These are phyloP conservation scores for Catharus ustulatus DNA, from an alignment of 2,797 vertebrate species.

Conservation along the genomic window DNA sequence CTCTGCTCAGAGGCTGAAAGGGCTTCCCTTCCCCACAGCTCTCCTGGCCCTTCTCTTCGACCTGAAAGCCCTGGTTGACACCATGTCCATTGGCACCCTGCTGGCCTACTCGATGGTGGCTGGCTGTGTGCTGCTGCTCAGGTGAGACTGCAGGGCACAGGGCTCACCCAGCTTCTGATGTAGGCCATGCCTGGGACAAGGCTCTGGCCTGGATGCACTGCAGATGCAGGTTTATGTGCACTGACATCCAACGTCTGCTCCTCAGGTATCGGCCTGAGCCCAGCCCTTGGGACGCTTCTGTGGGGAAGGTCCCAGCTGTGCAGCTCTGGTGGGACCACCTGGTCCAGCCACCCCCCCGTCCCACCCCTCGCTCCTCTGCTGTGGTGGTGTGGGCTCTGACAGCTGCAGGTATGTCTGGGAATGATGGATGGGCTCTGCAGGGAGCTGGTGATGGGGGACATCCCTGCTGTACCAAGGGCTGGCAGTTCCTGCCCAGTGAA, in stretches of 20 bases:
- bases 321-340: slow-evolving; percentile 54
- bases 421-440: accelerated
- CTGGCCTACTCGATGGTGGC: slow-evolving; percentile 89
- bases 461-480: neutral
- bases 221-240: neutral
- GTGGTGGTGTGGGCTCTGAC: slow-evolving; percentile 75
- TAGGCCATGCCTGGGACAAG: neutral
- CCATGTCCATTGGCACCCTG: slow-evolving; percentile 88
- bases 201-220: neutral
- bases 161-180: neutral
- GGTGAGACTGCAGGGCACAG: slow-evolving; percentile 69
- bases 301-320: slow-evolving; percentile 11
- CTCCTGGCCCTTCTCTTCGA: slow-evolving; percentile 87
- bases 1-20: neutral
- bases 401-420: slow-evolving; percentile 62
- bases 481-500: neutral
- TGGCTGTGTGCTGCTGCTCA: slow-evolving; percentile 87
- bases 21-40: slow-evolving; percentile 57
- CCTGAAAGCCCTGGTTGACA: slow-evolving; percentile 85
- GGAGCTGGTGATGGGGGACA: neutral
- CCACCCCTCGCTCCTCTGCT: slow-evolving; percentile 72
- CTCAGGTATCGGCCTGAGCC: slow-evolving; percentile 77
- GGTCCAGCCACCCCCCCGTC: slow-evolving; percentile 44
- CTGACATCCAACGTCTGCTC: neutral
- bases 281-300: neutral